These are phyloP conservation scores for Cheirogaleus major DNA, from an alignment of 2,797 vertebrate species.

Conservation along the genomic window DNA sequence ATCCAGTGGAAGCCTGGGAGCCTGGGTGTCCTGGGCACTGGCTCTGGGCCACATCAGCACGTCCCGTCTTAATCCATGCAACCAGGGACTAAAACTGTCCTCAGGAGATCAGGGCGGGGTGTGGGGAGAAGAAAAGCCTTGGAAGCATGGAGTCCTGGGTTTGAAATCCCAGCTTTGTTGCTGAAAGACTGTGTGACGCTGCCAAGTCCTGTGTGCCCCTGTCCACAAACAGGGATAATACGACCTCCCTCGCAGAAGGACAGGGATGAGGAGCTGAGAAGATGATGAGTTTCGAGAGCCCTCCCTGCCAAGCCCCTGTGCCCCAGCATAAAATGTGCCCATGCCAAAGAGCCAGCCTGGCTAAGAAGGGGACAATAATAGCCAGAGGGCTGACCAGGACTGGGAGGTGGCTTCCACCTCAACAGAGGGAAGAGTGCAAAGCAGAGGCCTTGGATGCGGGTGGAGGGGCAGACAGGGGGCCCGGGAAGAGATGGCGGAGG, in stretches of 20 bases:
- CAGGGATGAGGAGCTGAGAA: not conserved
- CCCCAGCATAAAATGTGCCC: not conserved
- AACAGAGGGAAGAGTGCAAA: not conserved
- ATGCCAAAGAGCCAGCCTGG: not conserved
- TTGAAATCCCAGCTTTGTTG: not conserved
- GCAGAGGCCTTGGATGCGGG: not conserved
- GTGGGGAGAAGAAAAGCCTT: not conserved
- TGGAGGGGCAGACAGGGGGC: not conserved
- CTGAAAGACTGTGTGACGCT: not conserved
- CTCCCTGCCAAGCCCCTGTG: not conserved
- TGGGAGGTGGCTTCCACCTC: not conserved
- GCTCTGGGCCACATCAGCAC: not conserved
- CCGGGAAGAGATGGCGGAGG: not conserved
- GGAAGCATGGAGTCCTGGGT: not conserved
- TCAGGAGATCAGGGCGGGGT: not conserved
- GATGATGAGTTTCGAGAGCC: not conserved
- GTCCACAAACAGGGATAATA: not conserved
- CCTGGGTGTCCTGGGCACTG: not conserved
- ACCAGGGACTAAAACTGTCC: not conserved
- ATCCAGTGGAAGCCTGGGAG: not conserved
- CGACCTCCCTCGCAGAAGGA: not conserved
- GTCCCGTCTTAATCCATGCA: not conserved
- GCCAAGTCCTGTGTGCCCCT: not conserved
- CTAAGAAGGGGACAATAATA: not conserved
- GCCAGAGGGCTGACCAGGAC: not conserved